Conservation (phyloP, 2,113 vertebrate species). For the Spizaetus ornatus region DNA sequence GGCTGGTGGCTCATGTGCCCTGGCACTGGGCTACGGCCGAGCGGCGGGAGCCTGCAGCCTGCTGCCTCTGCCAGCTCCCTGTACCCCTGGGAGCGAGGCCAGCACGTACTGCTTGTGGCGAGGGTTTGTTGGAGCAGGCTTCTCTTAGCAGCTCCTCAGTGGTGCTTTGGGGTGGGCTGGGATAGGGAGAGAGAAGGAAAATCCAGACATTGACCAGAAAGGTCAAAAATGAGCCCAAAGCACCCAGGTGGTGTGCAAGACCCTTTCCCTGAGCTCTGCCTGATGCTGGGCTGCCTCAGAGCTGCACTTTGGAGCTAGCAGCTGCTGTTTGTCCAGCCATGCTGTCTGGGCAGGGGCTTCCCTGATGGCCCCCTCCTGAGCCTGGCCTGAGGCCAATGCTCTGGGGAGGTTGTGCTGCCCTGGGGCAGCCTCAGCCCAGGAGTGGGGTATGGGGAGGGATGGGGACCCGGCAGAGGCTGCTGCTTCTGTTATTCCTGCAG, state of each 20-base stretch:
- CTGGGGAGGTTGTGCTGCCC: neutral
- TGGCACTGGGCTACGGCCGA: neutral
- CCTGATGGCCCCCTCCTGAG: too few species aligned
- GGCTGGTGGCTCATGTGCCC: neutral
- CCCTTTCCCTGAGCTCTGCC: neutral
- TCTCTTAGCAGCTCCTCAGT: neutral
- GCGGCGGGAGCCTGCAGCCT: neutral
- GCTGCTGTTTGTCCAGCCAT: neutral
- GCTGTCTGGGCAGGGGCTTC: neutral
- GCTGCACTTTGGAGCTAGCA: neutral
- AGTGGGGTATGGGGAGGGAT: too few species aligned
- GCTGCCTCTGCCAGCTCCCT: neutral
- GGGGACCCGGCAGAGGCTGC: neutral
- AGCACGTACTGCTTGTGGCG: rapidly evolving
- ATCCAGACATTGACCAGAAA: neutral
- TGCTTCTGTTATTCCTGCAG: neutral
- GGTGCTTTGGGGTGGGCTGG: neutral
- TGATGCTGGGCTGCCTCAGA: neutral
- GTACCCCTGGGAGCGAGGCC: rapidly evolving
- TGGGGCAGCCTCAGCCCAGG: neutral
- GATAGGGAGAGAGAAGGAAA: neutral
- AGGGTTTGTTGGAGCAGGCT: neutral
- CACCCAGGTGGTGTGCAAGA: neutral
- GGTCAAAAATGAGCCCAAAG: neutral
- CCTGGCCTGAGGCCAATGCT: neutral